Conservation (phyloP, 2,888 invertebrate genomes). For the Ditylenchus weischeri region DNA sequence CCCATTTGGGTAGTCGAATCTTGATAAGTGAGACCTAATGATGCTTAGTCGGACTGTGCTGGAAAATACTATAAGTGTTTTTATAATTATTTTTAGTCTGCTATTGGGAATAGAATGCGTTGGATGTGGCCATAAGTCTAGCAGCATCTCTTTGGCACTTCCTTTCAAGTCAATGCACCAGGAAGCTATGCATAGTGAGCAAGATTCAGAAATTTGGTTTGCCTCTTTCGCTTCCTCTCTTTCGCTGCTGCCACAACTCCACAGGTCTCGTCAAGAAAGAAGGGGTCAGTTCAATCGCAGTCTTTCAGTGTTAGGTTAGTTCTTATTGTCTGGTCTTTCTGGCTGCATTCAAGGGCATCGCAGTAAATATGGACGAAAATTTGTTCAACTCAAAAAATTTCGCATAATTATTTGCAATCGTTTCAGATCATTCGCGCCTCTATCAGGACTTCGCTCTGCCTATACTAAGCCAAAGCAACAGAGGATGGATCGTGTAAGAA, state of each 20-base stretch:
- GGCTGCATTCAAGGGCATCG: too few relatives aligned
- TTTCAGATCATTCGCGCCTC: too few relatives aligned
- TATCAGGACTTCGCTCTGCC: too few relatives aligned
- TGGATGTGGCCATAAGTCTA: background rate
- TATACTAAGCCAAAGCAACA: background rate
- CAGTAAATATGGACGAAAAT: too few relatives aligned
- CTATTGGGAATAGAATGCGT: background rate
- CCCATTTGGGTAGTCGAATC: too few relatives aligned
- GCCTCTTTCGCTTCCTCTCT: background rate
- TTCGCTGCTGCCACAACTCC: background rate
- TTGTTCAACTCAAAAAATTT: too few relatives aligned
- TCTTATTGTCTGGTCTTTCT: too few relatives aligned
- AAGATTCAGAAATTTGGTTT: background rate
- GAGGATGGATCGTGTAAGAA: background rate
- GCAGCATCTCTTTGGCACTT: background rate
- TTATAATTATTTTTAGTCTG: constrained; percentile 2
- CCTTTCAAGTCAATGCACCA: too few relatives aligned
- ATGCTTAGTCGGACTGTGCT: background rate
- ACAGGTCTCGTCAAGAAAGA: background rate
- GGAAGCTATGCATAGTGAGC: background rate
- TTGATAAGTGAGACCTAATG: too few relatives aligned
- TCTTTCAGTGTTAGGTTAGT: background rate
- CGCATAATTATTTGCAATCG: too few relatives aligned
- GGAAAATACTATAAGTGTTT: background rate
- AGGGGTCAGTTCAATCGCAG: background rate